Evolutionary conservation across 2,113 vertebrate genomes (phyloP).

Genomic region (Xiphophorus maculatus): DNA sequence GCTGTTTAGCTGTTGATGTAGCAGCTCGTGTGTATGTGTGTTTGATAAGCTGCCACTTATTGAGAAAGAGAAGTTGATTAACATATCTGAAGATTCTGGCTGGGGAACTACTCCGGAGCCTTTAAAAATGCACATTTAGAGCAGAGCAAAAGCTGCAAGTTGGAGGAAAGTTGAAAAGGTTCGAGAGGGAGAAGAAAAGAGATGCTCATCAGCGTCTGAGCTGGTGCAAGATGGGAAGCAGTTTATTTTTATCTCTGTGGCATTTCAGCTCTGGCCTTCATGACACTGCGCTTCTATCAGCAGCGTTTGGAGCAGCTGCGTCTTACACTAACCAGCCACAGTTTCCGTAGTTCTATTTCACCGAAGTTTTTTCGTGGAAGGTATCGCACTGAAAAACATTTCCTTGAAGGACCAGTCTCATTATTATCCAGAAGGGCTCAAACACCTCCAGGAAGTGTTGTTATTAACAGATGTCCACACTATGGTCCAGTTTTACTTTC

Average conservation of each 20-base stretch:
- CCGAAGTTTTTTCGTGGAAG: slow-evolving; percentile 11
- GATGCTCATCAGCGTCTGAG: slow-evolving; percentile 27
- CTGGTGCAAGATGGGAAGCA: slow-evolving; percentile 46
- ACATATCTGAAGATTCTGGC: slow-evolving; percentile 66
- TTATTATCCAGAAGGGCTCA: background rate
- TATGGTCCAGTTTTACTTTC: background rate
- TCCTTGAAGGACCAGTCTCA: background rate
- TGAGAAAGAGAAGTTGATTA: slow-evolving; percentile 59
- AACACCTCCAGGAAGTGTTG: background rate
- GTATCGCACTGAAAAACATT: slow-evolving; percentile 13
- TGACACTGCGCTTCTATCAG: slow-evolving; percentile 34
- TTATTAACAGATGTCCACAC: background rate
- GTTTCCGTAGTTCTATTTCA: slow-evolving; percentile 34
- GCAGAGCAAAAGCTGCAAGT: slow-evolving; percentile 45
- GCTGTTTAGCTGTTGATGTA: slow-evolving; percentile 54
- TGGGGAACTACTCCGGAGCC: slow-evolving; percentile 38
- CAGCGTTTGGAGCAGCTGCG: slow-evolving; percentile 46
- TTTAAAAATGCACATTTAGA: slow-evolving; percentile 55
- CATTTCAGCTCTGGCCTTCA: slow-evolving; percentile 55
- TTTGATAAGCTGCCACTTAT: slow-evolving; percentile 55
- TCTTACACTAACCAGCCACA: slow-evolving; percentile 31
- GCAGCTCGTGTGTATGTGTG: slow-evolving; percentile 27
- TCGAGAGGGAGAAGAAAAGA: slow-evolving; percentile 7
- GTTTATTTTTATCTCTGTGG: slow-evolving; percentile 61
- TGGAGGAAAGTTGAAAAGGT: slow-evolving; percentile 28